These are phyloP conservation scores for Muricea muricata DNA, from an alignment of 92 coral and sea anemone genomes.

Conservation along the genomic window DNA sequence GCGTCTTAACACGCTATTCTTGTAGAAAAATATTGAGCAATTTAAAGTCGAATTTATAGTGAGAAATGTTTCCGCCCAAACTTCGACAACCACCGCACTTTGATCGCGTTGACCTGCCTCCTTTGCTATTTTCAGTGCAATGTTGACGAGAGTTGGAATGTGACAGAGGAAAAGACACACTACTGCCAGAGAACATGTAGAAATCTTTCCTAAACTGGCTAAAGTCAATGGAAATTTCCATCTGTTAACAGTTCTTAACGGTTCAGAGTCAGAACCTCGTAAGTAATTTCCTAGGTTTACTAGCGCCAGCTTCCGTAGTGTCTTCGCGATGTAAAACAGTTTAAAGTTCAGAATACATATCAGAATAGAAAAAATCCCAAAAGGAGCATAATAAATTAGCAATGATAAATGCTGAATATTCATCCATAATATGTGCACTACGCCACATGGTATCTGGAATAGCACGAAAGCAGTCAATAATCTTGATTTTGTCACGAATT, in stretches of 20 bases:
- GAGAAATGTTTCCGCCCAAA: not conserved
- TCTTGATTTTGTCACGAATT: not conserved
- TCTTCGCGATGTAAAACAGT: not conserved
- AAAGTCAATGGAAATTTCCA: not conserved
- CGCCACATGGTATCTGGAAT: not conserved
- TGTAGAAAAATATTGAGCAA: not conserved
- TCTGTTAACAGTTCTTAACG: not conserved
- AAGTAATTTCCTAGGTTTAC: not conserved
- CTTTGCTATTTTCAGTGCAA: too few species aligned
- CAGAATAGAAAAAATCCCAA: not conserved
- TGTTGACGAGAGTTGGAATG: not conserved
- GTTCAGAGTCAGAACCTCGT: not conserved
- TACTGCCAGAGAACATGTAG: not conserved
- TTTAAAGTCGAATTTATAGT: not conserved
- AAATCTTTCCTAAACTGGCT: not conserved
- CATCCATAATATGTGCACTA: not conserved
- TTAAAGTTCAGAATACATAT: not conserved
- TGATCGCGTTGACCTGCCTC: not conserved
- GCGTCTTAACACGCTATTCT: not conserved
- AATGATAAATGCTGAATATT: not conserved
- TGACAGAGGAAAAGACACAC: not conserved
- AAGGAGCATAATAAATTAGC: not conserved
- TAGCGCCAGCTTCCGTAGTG: not conserved
- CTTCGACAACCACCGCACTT: too few species aligned
- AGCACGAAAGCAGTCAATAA: not conserved